Conservation (phyloP, 1,140 invertebrate genomes). For the Hycleus phaleratus region DNA sequence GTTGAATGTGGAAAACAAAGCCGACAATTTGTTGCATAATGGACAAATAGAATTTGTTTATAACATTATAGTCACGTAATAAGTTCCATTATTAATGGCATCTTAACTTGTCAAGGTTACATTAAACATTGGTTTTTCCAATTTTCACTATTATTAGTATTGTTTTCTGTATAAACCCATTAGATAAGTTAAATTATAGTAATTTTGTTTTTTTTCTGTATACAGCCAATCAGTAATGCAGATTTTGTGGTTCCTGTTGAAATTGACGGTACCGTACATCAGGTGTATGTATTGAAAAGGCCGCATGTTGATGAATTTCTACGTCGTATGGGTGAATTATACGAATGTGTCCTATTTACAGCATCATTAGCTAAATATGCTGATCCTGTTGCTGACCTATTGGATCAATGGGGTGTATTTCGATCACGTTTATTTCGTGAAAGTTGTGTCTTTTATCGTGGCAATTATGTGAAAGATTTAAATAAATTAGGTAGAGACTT, state of each 20-base stretch:
- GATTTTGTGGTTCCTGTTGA: conserved; percentile 99
- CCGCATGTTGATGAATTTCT: conserved; percentile 99
- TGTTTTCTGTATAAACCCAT: too few species aligned
- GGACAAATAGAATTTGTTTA: too few species aligned
- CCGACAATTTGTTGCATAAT: too few species aligned
- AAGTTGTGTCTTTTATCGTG: conserved; percentile 98
- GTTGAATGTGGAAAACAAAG: too few species aligned
- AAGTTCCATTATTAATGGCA: too few species aligned
- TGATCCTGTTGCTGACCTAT: conserved; percentile 96
- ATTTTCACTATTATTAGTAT: too few species aligned
- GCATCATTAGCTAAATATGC: conserved; percentile 99
- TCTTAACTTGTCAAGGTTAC: too few species aligned
- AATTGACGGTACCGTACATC: conserved; percentile 98
- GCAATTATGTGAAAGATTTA: conserved; percentile 99
- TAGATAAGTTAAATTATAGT: too few species aligned
- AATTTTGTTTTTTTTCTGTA: conserved; percentile 35
- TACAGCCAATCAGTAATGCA: conserved; percentile 95
- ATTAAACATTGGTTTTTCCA: too few species aligned
- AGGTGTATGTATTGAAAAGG: conserved; percentile 98
- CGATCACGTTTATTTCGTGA: conserved; percentile 94
- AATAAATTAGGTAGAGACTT: conserved; percentile 94
- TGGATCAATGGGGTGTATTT: conserved; percentile 97
- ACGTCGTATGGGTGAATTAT: conserved; percentile 94
- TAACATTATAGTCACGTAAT: too few species aligned
- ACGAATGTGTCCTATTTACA: conserved; percentile 99